phyloP scores from a whole-genome alignment of 2,888 invertebrate species.

The Linyphia triangularis region DNA sequence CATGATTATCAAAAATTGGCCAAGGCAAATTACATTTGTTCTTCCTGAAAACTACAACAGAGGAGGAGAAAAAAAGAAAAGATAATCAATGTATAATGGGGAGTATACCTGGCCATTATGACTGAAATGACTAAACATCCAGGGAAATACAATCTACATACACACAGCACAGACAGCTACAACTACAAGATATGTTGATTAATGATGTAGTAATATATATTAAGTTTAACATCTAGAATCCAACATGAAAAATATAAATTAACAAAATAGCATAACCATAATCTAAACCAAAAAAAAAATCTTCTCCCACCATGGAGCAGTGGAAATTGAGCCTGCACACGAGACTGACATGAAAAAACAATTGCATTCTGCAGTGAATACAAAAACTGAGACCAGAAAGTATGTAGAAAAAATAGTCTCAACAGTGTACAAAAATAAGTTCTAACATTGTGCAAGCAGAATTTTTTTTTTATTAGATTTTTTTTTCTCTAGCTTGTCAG shows the following conservation, averaged over 20 bases:
- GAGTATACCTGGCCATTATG: conserved; percentile 55
- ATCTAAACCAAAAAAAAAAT: conserved; percentile 27
- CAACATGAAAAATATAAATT: conserved; percentile 64
- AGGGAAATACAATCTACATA: conserved; percentile 40
- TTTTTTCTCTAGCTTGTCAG: conserved; percentile 31
- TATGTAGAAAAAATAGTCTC: conserved; percentile 65
- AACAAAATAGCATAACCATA: conserved; percentile 51
- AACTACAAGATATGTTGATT: conserved; percentile 61
- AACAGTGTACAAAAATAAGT: conserved; percentile 64
- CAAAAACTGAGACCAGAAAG: conserved; percentile 58
- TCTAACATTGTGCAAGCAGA: conserved; percentile 67
- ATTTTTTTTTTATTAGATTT: conserved; percentile 35
- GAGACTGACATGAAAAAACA: conserved; percentile 50
- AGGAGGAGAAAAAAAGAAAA: background rate
- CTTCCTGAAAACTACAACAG: conserved; percentile 19
- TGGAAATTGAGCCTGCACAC: conserved; percentile 62
- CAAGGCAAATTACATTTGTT: conserved; percentile 66
- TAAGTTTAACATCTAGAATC: conserved; percentile 60
- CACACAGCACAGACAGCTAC: conserved; percentile 41
- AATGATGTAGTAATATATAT: conserved; percentile 53
- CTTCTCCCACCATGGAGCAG: conserved; percentile 19
- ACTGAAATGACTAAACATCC: conserved; percentile 62
- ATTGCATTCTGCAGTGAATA: conserved; percentile 42
- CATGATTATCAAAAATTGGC: conserved; percentile 70
- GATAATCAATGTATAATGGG: conserved; percentile 55